Base-by-base conservation (phyloP, 2,113 vertebrate species). In the Bufo bufo region DNA sequence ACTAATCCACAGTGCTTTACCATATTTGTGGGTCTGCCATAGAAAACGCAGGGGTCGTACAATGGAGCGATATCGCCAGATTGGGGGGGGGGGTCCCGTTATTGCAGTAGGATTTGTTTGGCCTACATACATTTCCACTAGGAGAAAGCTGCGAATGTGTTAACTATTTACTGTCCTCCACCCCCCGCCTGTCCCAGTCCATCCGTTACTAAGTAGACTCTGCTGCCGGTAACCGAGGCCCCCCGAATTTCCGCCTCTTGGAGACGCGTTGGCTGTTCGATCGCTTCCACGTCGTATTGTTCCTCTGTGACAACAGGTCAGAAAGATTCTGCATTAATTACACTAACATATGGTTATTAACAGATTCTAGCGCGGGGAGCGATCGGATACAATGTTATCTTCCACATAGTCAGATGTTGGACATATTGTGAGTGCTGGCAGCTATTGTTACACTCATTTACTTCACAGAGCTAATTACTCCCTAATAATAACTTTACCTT, bases 401-500 rank as follows among this genome's bases (percentile, higher is more conserved):
- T 95, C 95, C 94, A 92, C 96, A 92, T 94, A 94, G 96, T 98
- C 97, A 97, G 96, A 98, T 98, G 97, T 97, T 95, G 95, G 97
- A 97, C 98, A 99, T 99, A 99, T 99, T 99, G 98, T 96, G 95
- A 95, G 95, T 95, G 97, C 97, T 99, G 98, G 97, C 97, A 99
- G 98, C 97, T 95, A 99, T 99, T 99, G 98, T 99, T 98, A 96
- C 94, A 94, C 96, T 97, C 97, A 97, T 99, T 99, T 98, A 99
- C 97, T 99, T 99, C 98, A 98, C 96, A 99, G 97, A 98, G 97
- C 97, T 99, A 99, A 99, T 99, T 99, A 99, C 97, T 98, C 97
- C 97, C 97, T 97, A 97, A 99, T 99, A 99, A 99, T 99, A 99
- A 98, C 98, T 99, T 99, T 99, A 99, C 98, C 98, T 99, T 98